These are phyloP conservation scores for Elgaria multicarinata DNA, from an alignment of 2,113 vertebrate genomes.

Conservation along the genomic window DNA sequence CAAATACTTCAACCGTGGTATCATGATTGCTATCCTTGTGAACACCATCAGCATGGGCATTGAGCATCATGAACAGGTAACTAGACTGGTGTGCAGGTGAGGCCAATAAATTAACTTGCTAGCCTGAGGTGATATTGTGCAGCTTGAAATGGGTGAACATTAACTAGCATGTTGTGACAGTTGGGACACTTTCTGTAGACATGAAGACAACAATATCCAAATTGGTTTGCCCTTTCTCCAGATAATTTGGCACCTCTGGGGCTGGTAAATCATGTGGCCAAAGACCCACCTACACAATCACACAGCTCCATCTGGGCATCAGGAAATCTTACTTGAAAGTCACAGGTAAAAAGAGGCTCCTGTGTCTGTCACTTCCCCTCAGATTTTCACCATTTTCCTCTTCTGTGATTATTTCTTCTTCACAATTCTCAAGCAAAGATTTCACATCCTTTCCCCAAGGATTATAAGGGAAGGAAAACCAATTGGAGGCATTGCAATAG, in stretches of 20 bases:
- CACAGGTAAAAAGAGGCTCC: not conserved
- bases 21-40: constrained; percentile 97
- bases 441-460: not conserved
- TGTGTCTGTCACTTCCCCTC: not conserved
- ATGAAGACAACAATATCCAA: not conserved
- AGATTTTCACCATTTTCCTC: not conserved
- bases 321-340: not conserved
- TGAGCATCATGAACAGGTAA: constrained; percentile 95
- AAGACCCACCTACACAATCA: not conserved
- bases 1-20: constrained; percentile 97
- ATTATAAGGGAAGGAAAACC: not conserved
- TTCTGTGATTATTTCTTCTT: not conserved
- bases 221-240: not conserved
- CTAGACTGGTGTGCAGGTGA: not conserved
- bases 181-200: not conserved
- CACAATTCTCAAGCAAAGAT: too few relatives aligned
- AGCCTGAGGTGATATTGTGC: not conserved
- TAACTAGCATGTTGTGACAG: not conserved
- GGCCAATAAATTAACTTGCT: not conserved
- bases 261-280: not conserved
- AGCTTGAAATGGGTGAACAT: not conserved
- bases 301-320: not conserved
- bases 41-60: constrained; percentile 99
- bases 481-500: not conserved
- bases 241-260: not conserved